Evolutionary conservation across 2,797 vertebrate genomes (phyloP).

Genomic region (Rhinogobio ventralis): DNA sequence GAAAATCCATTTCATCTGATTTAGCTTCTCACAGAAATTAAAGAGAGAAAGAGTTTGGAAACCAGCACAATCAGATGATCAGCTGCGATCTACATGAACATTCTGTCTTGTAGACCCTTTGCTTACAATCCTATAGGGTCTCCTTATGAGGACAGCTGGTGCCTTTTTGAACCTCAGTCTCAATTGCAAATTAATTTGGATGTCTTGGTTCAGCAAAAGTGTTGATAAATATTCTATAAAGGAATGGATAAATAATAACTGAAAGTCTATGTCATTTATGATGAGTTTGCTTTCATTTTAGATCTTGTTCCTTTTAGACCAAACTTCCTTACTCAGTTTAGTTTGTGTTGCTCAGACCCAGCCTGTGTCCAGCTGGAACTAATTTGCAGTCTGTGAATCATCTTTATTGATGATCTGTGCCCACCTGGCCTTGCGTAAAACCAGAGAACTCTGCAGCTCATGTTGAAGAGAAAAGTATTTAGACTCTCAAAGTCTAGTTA

Average conservation of each 20-base stretch:
- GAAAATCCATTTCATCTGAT: slow-evolving; percentile 26
- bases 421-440: slow-evolving; percentile 42
- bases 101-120: slow-evolving; percentile 1
- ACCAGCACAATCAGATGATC: background rate
- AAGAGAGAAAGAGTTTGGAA: slow-evolving; percentile 14
- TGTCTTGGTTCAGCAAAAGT: background rate
- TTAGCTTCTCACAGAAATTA: slow-evolving; percentile 36
- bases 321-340: background rate
- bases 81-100: background rate
- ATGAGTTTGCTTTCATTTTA: background rate
- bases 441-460: background rate
- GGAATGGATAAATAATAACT: background rate
- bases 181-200: background rate
- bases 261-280: background rate
- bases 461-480: background rate
- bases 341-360: slow-evolving; percentile 11
- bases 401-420: slow-evolving; percentile 35
- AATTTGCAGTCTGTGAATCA: slow-evolving; percentile 35
- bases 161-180: background rate
- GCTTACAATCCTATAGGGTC: background rate
- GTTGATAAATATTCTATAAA: background rate
- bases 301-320: background rate
- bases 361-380: slow-evolving; percentile 40
- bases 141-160: background rate
- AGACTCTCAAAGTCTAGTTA: slow-evolving; percentile 13